These are phyloP conservation scores for Lutjanus campechanus DNA, from an alignment of 2,797 vertebrate genomes.

Conservation along the genomic window DNA sequence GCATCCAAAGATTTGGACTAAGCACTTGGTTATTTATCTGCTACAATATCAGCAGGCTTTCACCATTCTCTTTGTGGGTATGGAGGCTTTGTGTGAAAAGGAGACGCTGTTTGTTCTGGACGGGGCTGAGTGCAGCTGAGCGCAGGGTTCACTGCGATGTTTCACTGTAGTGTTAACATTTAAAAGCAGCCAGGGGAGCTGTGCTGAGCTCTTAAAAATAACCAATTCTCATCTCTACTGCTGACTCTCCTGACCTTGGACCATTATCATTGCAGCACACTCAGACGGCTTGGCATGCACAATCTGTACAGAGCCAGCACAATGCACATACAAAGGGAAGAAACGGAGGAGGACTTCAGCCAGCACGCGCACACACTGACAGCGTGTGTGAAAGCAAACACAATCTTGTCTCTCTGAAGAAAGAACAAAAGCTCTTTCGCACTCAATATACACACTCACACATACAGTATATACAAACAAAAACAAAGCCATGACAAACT, in stretches of 20 bases:
- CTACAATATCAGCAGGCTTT: constrained; percentile 41
- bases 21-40: constrained; percentile 45
- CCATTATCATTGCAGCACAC: constrained; percentile 76
- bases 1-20: constrained; percentile 22
- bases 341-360: constrained; percentile 35
- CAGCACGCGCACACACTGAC: constrained; percentile 24
- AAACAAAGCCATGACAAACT: constrained; percentile 44
- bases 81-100: constrained; percentile 61
- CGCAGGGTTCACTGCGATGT: constrained; percentile 64
- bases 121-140: constrained; percentile 58
- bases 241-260: constrained; percentile 79
- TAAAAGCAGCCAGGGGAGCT: constrained; percentile 78
- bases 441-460: constrained; percentile 31
- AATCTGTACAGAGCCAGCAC: constrained; percentile 50
- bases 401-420: constrained; percentile 55
- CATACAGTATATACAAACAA: constrained; percentile 21
- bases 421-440: constrained; percentile 59
- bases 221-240: constrained; percentile 76
- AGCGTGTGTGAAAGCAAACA: constrained; percentile 40
- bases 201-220: constrained; percentile 75
- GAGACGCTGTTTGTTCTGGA: constrained; percentile 61
- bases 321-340: constrained; percentile 56
- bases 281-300: constrained; percentile 66
- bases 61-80: constrained; percentile 21
- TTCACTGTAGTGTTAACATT: constrained; percentile 78